Base-by-base conservation (phyloP, 2,797 vertebrate genomes). In the Enteromius unitaeniatus region DNA sequence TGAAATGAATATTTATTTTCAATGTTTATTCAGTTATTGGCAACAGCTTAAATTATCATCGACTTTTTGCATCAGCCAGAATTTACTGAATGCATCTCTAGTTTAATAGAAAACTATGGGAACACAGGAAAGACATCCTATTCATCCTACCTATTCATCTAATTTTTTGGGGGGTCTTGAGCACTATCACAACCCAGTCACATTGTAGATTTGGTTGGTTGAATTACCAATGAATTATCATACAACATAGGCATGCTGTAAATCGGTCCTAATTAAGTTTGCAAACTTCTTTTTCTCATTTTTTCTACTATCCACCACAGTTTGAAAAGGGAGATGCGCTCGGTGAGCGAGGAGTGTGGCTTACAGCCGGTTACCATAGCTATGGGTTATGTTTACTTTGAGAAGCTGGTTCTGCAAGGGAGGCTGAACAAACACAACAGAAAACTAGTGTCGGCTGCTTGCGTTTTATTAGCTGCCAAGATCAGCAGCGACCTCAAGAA, bases 371-470 rank as follows among this genome's bases (percentile, higher is more conserved):
- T 97, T 80, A 98, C 98, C 14, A 95, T 96, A 87, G 97, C 94
- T 1, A 98, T 99, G 97, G 96, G 97, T 42, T 99, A 97, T 19
- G 98, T 99, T 87, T 99, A 99, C 95, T 99, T 99, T 51, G 98
- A 99, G 95, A 99, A 99, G 94, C 95, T 99, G 21, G 97, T 98
- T 88, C 95, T 99, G 74, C 97, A 97, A 93, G 97, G 97, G 2
- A 96, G 96, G 42, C 95, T 99, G 89, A 97, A 97, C 95, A 99
- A 99, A 91, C 96, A 98, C 92, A 99, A 99, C 96, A 96, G 98
- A 92, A 99, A 99, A 92, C 94, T 99, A 90, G 97, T 98, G 6
- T 95, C 97, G 0, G 97, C 97, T 0, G 96, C 97, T 2, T 99
- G 98, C 0, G 96, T 99, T 77, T 94, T 99, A 85, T 95, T 99